These are phyloP conservation scores for Mythimna vitellina DNA, from an alignment of 2,888 invertebrate species.

Conservation along the genomic window DNA sequence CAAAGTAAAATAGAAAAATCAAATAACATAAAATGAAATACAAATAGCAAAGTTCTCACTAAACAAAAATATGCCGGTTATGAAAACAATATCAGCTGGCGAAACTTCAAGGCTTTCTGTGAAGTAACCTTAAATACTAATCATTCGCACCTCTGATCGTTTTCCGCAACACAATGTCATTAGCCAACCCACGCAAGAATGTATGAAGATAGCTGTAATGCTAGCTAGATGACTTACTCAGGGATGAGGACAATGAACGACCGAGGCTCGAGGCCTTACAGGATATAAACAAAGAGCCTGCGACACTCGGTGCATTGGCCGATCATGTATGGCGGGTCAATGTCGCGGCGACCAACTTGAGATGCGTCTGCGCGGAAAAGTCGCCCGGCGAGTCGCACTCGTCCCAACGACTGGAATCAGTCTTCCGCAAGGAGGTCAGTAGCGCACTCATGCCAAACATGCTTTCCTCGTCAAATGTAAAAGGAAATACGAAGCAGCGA, in stretches of 20 bases:
- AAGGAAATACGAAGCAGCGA: conserved; percentile 45
- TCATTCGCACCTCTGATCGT: conserved; percentile 55
- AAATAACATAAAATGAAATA: conserved; percentile 5
- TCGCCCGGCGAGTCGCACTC: conserved; percentile 78
- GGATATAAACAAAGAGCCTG: conserved; percentile 90
- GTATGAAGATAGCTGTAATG: conserved; percentile 49
- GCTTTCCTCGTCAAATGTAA: conserved; percentile 59
- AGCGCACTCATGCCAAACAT: conserved; percentile 72
- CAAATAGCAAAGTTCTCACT: conserved; percentile 6
- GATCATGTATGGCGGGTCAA: conserved; percentile 88
- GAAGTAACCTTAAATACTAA: conserved; percentile 53
- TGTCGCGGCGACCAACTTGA: conserved; percentile 87
- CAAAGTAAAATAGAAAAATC: conserved; percentile 1
- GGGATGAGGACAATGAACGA: conserved; percentile 73
- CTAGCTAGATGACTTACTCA: conserved; percentile 54
- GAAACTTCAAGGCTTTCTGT: conserved; percentile 55
- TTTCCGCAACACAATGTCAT: conserved; percentile 57
- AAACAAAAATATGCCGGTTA: conserved; percentile 46
- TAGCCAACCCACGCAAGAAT: conserved; percentile 52
- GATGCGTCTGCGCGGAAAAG: conserved; percentile 84
- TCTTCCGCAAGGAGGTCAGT: conserved; percentile 85
- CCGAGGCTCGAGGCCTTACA: conserved; percentile 76
- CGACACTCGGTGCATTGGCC: conserved; percentile 89
- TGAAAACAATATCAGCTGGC: conserved; percentile 58
- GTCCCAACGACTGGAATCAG: conserved; percentile 74